phyloP scores from a whole-genome alignment of 2,888 invertebrate species.

The Meliscaeva auricollis region DNA sequence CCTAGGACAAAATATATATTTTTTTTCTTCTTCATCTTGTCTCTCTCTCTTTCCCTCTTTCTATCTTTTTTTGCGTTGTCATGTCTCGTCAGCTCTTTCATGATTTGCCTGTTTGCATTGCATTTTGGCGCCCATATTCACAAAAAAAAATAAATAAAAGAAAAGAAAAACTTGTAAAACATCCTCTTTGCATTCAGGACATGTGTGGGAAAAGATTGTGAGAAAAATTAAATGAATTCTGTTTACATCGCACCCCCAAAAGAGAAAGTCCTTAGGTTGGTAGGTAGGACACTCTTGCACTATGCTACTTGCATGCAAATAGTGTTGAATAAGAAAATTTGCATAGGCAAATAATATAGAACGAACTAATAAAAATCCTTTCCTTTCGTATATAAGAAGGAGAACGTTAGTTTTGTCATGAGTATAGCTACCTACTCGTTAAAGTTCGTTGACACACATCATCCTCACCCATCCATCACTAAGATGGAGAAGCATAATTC shows the following conservation, averaged over 20 bases:
- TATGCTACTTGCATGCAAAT: slow-evolving; percentile 18
- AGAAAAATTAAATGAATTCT: slow-evolving; percentile 45
- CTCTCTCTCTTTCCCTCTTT: not conserved
- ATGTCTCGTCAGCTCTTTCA: slow-evolving; percentile 28
- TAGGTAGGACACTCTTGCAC: not conserved
- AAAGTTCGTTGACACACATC: slow-evolving; percentile 62
- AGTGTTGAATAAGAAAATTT: slow-evolving; percentile 44
- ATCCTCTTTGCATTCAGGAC: slow-evolving; percentile 26
- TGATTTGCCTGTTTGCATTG: slow-evolving; percentile 57
- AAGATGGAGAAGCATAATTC: slow-evolving; percentile 47
- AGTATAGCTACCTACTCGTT: not conserved
- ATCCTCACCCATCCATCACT: not conserved
- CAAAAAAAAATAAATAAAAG: not conserved
- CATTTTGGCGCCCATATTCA: slow-evolving; percentile 53
- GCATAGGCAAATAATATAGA: slow-evolving; percentile 48
- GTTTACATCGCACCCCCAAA: slow-evolving; percentile 49
- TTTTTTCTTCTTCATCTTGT: not conserved
- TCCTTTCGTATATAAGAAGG: slow-evolving; percentile 8
- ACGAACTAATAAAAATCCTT: slow-evolving; percentile 18
- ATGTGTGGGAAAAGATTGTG: slow-evolving; percentile 28
- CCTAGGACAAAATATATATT: slow-evolving; percentile 42
- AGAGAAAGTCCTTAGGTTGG: slow-evolving; percentile 16
- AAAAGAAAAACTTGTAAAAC: slow-evolving; percentile 35
- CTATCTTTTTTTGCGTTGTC: not conserved
- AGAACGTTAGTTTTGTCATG: slow-evolving; percentile 10